phyloP scores from a whole-genome alignment of 2,113 vertebrate genomes.

The Nestor notabilis region DNA sequence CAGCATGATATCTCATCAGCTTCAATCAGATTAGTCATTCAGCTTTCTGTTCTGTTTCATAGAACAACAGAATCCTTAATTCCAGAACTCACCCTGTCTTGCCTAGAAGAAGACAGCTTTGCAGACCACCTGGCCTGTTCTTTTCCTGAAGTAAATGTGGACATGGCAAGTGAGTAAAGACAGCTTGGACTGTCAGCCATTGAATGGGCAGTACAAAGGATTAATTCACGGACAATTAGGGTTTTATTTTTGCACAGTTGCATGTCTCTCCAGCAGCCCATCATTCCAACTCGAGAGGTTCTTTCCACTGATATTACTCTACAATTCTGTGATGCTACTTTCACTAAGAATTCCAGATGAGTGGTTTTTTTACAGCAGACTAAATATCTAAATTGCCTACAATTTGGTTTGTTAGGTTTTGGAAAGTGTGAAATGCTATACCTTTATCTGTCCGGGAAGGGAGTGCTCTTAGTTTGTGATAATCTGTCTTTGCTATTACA shows the following conservation, averaged over 20 bases:
- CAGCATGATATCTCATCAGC: background rate
- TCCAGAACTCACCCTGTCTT: background rate
- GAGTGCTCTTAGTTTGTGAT: background rate
- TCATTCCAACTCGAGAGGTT: background rate
- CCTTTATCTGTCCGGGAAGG: background rate
- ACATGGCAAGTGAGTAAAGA: background rate
- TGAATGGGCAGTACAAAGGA: background rate
- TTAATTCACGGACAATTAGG: background rate
- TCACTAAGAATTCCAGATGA: background rate
- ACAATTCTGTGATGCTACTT: background rate
- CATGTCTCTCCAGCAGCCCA: background rate
- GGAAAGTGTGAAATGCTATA: background rate
- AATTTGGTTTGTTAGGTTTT: background rate
- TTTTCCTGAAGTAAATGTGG: background rate
- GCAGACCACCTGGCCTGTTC: background rate
- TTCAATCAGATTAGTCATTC: background rate
- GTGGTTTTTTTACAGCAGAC: background rate
- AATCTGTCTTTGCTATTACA: background rate
- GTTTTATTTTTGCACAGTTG: background rate
- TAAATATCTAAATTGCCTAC: background rate
- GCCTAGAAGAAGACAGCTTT: background rate
- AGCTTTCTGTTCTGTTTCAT: background rate
- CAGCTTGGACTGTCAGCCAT: background rate
- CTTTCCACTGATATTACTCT: background rate
- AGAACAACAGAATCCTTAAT: background rate